Evolutionary conservation across 2,797 vertebrate species (phyloP).

Genomic region (Scleropages formosus): DNA sequence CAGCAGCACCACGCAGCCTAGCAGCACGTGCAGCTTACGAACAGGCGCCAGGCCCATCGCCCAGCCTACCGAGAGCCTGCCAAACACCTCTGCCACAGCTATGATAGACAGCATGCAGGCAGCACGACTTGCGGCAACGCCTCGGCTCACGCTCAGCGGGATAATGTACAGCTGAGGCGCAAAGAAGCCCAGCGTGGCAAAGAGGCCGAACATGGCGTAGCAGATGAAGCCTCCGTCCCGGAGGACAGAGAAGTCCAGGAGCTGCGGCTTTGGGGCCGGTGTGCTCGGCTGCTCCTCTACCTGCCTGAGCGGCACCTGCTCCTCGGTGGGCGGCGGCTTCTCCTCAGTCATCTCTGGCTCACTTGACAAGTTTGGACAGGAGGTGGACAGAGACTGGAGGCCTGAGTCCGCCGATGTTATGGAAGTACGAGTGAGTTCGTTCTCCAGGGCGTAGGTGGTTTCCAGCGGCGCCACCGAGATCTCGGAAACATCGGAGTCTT

Average conservation of each 20-base stretch:
- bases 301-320: constrained; percentile 50
- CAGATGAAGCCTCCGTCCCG: constrained; percentile 82
- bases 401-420: constrained; percentile 88
- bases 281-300: constrained; percentile 43
- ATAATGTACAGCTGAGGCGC: constrained; percentile 90
- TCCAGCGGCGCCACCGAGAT: constrained; percentile 56
- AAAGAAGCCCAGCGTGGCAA: constrained; percentile 92
- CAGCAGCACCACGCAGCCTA: constrained; percentile 74
- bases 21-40: constrained; percentile 83
- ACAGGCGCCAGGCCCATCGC: constrained; percentile 69
- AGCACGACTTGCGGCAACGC: constrained; percentile 71
- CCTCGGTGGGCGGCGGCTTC: constrained; percentile 38
- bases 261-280: constrained; percentile 38
- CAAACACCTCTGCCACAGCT: constrained; percentile 86
- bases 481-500: constrained; percentile 30
- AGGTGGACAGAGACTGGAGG: constrained; percentile 80
- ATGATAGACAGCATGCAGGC: constrained; percentile 83
- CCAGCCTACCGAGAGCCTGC: constrained; percentile 80
- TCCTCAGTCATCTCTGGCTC: constrained; percentile 35
- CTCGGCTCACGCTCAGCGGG: constrained; percentile 80
- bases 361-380: constrained; percentile 64
- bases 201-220: constrained; percentile 90
- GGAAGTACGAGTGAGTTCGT: constrained; percentile 83
- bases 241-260: constrained; percentile 88
- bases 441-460: constrained; percentile 79